phyloP scores from a whole-genome alignment of 2,888 invertebrate genomes.

The Acleris literana region DNA sequence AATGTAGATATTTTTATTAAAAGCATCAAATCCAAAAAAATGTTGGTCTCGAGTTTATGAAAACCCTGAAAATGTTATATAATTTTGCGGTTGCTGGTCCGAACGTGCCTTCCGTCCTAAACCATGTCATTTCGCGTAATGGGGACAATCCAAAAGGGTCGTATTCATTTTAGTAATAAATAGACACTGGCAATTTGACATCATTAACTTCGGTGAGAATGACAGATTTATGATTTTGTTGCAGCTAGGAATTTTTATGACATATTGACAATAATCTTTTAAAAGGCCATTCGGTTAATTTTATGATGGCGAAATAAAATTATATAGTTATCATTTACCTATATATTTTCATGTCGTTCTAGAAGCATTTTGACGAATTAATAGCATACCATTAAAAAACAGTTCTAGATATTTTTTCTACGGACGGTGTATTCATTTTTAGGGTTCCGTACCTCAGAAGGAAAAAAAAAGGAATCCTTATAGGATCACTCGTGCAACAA shows the following conservation, averaged over 20 bases:
- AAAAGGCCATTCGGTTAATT: conserved; percentile 30
- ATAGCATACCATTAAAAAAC: too few species aligned
- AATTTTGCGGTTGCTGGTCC: conserved; percentile 56
- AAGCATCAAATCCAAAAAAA: background rate
- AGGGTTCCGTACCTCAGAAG: too few species aligned
- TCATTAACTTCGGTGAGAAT: conserved; percentile 49
- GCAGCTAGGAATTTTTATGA: conserved; percentile 40
- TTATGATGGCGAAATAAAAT: conserved; percentile 27
- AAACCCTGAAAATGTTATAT: conserved; percentile 45
- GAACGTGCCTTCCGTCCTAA: conserved; percentile 69
- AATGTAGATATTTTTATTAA: too few species aligned
- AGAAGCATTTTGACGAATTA: background rate
- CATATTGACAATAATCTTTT: conserved; percentile 42
- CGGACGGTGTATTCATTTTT: too few species aligned
- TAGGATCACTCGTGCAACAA: too few species aligned
- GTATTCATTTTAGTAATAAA: conserved; percentile 67
- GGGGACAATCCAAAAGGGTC: conserved; percentile 51
- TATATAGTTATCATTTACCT: conserved; percentile 16
- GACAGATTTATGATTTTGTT: conserved; percentile 56
- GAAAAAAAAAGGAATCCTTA: too few species aligned
- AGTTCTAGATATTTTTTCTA: too few species aligned
- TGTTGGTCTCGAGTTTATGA: background rate
- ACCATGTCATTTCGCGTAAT: conserved; percentile 55
- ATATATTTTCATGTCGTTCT: background rate
- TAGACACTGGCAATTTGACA: conserved; percentile 60